phyloP scores from a whole-genome alignment of 2,888 invertebrate species.

The Portevinia maculata region DNA sequence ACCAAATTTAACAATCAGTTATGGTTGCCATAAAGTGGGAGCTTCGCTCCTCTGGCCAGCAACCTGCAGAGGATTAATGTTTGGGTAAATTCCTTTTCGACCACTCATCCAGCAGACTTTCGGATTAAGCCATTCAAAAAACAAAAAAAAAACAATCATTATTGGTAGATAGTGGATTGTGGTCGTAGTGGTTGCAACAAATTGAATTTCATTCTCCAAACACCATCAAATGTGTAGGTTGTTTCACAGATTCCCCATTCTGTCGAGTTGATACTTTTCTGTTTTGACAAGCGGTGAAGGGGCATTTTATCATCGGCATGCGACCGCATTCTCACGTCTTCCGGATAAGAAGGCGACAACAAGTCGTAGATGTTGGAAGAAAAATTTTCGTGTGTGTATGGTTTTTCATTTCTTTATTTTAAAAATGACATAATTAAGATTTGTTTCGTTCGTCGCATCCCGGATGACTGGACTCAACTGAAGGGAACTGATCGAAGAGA shows the following conservation, averaged over 20 bases:
- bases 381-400: slow-evolving; percentile 9
- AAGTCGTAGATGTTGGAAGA: slow-evolving; percentile 52
- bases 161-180: slow-evolving; percentile 22
- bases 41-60: background rate
- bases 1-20: slow-evolving; percentile 7
- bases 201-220: slow-evolving; percentile 50
- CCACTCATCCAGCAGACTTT: slow-evolving; percentile 53
- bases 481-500: background rate
- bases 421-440: slow-evolving; percentile 72
- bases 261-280: slow-evolving; percentile 38
- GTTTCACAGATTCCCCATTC: background rate
- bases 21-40: slow-evolving; percentile 19
- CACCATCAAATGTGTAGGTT: slow-evolving; percentile 27
- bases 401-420: background rate
- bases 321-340: slow-evolving; percentile 67
- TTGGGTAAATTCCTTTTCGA: slow-evolving; percentile 43
- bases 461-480: slow-evolving; percentile 58
- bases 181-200: slow-evolving; percentile 54
- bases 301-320: slow-evolving; percentile 52
- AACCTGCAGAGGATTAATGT: slow-evolving; percentile 3
- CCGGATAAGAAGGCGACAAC: slow-evolving; percentile 72
- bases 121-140: slow-evolving; percentile 64
- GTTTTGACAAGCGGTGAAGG: background rate
- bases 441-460: slow-evolving; percentile 25
- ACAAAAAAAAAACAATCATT: slow-evolving; percentile 14